These are phyloP conservation scores for Cariama cristata DNA, from an alignment of 2,113 vertebrate species.

Conservation along the genomic window DNA sequence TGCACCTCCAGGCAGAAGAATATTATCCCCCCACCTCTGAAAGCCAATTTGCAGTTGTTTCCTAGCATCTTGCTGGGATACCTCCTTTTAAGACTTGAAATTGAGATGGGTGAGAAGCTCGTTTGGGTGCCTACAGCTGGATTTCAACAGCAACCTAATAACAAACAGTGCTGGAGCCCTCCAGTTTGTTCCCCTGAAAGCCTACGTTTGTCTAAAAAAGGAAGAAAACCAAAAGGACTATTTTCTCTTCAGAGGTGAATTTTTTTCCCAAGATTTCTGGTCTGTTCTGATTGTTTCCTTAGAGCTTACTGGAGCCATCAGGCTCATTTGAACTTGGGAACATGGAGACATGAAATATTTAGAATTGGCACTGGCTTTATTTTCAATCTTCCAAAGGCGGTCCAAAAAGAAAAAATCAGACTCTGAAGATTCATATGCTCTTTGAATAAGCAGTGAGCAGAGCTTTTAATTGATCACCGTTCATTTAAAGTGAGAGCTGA, in stretches of 20 bases:
- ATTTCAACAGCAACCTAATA: neutral
- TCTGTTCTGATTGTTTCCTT: neutral
- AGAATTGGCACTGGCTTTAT: slow-evolving; percentile 12
- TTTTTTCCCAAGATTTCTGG: neutral
- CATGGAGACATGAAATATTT: slow-evolving; percentile 9
- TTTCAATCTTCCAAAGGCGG: neutral
- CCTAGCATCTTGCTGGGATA: neutral
- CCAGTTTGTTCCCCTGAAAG: neutral
- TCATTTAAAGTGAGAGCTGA: neutral
- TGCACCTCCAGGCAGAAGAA: neutral
- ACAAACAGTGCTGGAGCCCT: neutral
- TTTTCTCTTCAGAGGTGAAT: neutral
- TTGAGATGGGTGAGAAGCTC: neutral
- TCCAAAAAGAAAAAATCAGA: neutral
- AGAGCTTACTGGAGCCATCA: neutral
- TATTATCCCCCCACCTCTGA: neutral
- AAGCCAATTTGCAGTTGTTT: neutral
- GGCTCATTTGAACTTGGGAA: neutral
- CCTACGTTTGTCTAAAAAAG: neutral
- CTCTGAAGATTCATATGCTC: neutral
- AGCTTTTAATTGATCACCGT: slow-evolving; percentile 1
- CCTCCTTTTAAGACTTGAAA: neutral
- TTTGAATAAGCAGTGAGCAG: neutral
- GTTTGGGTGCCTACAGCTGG: neutral
- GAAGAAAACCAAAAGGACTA: neutral